Base-by-base conservation (phyloP, 2,113 vertebrate genomes). In the Lampris megalopsis region DNA sequence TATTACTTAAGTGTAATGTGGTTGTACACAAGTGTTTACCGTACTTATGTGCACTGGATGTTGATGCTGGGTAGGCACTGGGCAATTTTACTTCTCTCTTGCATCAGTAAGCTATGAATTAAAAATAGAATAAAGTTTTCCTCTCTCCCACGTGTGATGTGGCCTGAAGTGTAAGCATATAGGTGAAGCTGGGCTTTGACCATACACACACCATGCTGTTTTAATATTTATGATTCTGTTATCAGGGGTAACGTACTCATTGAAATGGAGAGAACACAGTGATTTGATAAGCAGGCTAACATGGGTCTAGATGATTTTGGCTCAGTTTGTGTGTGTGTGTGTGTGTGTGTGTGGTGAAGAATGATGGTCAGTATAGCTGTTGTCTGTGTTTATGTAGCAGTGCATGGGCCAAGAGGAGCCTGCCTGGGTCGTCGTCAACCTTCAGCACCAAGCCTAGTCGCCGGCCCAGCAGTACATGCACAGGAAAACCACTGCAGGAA, bases 41-140 rank as follows among this genome's bases (percentile, higher is more conserved):
- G 68, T 82, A 24, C 24, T 24, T 24, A 70, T 84, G 85, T 83
- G 79, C 70, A 54, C 75, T 71, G 61, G 56, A 64, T 70, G 86
- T 70, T 75, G 81, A 62, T 61, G 71, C 68, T 24, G 66, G 81
- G 68, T 76, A 60, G 79, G 68, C 76, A 37, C 83, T 88, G 84
- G 83, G 80, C 75, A 56, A 37, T 75, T 86, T 91, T 89, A 48
- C 86, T 71, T 79, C 84, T 87, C 80, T 75, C 86, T 92, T 91
- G 91, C 89, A 88, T 93, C 91, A 93, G 66, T 73, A 79, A 74
- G 74, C 75, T 81, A 85, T 89, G 79, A 91, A 85, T 91, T 73
- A 81, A 87, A 85, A 83, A 24, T 24, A 24, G 24, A 88, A 72
- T 58, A 69, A 71, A 73, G 70, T 83, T 86, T 86, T 89, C 77